phyloP scores from a whole-genome alignment of 2,888 invertebrate genomes.

The Tanaodytes sp. region DNA sequence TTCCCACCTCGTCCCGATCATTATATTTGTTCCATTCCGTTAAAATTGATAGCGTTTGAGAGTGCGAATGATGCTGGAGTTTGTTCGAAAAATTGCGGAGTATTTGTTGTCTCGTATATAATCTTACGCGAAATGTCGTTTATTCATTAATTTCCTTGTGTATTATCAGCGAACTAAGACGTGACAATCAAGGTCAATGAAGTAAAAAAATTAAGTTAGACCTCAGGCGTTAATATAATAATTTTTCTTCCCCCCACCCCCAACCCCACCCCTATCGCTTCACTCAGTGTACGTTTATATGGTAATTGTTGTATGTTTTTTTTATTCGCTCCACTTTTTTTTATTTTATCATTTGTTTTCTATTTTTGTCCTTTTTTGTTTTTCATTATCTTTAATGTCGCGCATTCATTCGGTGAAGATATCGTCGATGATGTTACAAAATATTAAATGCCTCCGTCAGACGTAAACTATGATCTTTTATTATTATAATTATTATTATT shows the following conservation, averaged over 20 bases:
- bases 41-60: constrained; percentile 40
- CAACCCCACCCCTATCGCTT: too few relatives aligned
- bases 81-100: constrained; percentile 51
- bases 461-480: constrained; percentile 41
- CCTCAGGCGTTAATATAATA: constrained; percentile 42
- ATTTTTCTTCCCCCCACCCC: constrained; percentile 8
- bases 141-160: constrained; percentile 40
- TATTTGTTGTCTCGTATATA: constrained; percentile 37
- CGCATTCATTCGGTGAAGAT: constrained; percentile 54
- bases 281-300: too few relatives aligned
- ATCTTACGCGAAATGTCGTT: constrained; percentile 47
- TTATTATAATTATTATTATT: constrained; percentile 5
- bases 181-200: constrained; percentile 49
- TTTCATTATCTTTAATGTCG: constrained; percentile 26
- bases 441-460: constrained; percentile 52
- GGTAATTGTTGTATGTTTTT: too few relatives aligned
- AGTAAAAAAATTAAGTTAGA: constrained; percentile 55
- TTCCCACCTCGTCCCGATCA: too few relatives aligned
- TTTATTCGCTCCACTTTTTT: too few relatives aligned
- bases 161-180: constrained; percentile 55
- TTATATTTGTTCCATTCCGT: too few relatives aligned
- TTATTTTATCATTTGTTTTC: too few relatives aligned
- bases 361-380: too few relatives aligned
- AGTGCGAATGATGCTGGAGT: constrained; percentile 56
- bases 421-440: constrained; percentile 53